A percentile compares a stretch with the other conserved stretches of the same genome.
phyloP scores from a whole-genome alignment of 2,888 invertebrate species.

The Archips xylosteana region DNA sequence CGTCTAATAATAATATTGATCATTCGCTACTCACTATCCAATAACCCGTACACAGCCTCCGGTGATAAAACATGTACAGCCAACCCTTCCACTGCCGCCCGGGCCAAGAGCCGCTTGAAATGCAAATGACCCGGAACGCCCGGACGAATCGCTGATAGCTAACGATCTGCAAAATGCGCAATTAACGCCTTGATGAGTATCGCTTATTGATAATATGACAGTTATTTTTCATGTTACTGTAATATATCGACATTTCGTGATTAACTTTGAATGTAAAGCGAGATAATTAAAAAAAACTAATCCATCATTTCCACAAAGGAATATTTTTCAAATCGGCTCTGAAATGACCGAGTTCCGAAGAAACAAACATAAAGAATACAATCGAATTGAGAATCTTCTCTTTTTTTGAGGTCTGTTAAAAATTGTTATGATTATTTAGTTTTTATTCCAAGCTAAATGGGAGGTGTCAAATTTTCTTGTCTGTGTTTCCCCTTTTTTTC shows the following conservation, averaged over 20 bases:
- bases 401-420: too few relatives aligned
- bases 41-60: slow-evolving; percentile 13
- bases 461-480: too few relatives aligned
- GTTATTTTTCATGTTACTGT: neutral
- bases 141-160: slow-evolving; percentile 52
- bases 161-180: slow-evolving; percentile 52
- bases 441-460: too few relatives aligned
- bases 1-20: neutral
- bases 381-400: too few relatives aligned
- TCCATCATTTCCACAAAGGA: too few relatives aligned
- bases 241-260: neutral
- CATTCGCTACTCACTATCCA: neutral
- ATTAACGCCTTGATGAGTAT: slow-evolving; percentile 47
- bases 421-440: too few relatives aligned
- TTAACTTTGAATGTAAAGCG: too few relatives aligned
- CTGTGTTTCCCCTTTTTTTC: too few relatives aligned
- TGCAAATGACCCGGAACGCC: slow-evolving; percentile 59
- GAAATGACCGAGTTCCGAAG: too few relatives aligned
- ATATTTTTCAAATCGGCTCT: too few relatives aligned
- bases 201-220: slow-evolving; percentile 26
- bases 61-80: slow-evolving; percentile 26
- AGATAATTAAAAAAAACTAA: too few relatives aligned
- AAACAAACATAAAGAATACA: too few relatives aligned
- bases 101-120: slow-evolving; percentile 46
- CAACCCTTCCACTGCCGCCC: slow-evolving; percentile 25